Evolutionary conservation across 2,888 invertebrate genomes (phyloP), one percentile per base, ranked within the genome.

Genomic region (Lasioglossum leucozonium): DNA sequence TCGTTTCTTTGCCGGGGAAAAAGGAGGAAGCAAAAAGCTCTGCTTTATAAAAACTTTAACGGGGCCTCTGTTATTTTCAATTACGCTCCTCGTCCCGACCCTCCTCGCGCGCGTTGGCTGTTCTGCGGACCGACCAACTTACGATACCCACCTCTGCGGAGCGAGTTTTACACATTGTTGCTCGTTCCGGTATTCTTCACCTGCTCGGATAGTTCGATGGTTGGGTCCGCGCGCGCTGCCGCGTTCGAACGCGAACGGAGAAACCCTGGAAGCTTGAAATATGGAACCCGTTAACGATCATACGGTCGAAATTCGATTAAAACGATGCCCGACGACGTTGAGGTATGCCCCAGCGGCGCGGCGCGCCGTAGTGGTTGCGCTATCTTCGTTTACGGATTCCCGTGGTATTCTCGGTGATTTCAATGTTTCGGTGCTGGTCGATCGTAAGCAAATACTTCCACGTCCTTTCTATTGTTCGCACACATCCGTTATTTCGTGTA

Each of bases 261-360:
- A 11, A 72, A 34, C 62, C 16, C 22, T 18, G 11, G 10, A 22
- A 51, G 51, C 34, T 47, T 72, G 72, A 72, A 34, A 72, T 51
- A 72, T 72, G 34, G 26, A 11, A 34, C 30, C 34, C 72, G 72
- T 72, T 72, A 72, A 72, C 44, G 51, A 72, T 34, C 30, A 72
- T 51, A 34, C 51, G 47, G 18, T 30, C 44, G 34, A 44, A 72
- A 51, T 72, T 72, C 72, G 18, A 72, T 72, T 72, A 72, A 72
- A 72, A 72, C 72, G 72, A 72, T 72, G 22, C 47, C 11, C 34
- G 34, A 72, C 72, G 72, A 72, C 51, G 72, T 51, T 72, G 72
- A 72, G 47, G 34, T 44, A 72, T 72, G 18, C 44, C 44, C 0
- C 30, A 18, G 34, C 18, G 34, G 34, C 18, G 6, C 40, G 40